phyloP scores from a whole-genome alignment of 2,888 invertebrate species.

The Anticlea derivata region DNA sequence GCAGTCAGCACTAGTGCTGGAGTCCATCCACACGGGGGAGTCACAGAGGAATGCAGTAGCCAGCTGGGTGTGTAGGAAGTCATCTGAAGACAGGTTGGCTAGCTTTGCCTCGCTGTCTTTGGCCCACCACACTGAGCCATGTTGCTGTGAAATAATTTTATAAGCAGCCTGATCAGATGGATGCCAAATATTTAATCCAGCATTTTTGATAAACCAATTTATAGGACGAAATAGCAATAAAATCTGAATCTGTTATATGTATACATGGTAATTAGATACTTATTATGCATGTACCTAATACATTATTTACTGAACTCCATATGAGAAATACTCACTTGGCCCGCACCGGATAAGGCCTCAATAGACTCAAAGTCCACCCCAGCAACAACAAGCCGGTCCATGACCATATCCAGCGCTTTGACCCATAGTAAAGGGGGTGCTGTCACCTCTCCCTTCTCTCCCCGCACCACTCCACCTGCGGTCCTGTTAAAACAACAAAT shows the following conservation, averaged over 20 bases:
- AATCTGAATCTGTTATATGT: no score
- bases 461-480: constrained; percentile 81
- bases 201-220: no score
- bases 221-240: no score
- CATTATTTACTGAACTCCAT: no score
- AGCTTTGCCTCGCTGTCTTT: constrained; percentile 88
- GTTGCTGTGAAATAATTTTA: no score
- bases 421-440: constrained; percentile 97
- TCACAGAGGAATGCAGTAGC: constrained; percentile 90
- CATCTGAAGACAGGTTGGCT: constrained; percentile 86
- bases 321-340: constrained; percentile 90
- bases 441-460: constrained; percentile 84
- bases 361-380: constrained; percentile 93
- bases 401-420: constrained; percentile 95
- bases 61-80: constrained; percentile 93
- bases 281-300: no score
- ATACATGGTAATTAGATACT: no score
- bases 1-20: constrained; percentile 90
- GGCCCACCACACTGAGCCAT: constrained; percentile 98
- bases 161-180: no score
- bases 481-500: constrained; percentile 59
- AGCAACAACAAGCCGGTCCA: constrained; percentile 91
- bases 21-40: constrained; percentile 99
- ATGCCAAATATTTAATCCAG: no score
- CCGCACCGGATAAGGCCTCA: constrained; percentile 94